A percentile compares a stretch with the other conserved stretches of the same genome.
Evolutionary conservation across 2,113 vertebrate genomes (phyloP).

Genomic region (Penelope pileata): DNA sequence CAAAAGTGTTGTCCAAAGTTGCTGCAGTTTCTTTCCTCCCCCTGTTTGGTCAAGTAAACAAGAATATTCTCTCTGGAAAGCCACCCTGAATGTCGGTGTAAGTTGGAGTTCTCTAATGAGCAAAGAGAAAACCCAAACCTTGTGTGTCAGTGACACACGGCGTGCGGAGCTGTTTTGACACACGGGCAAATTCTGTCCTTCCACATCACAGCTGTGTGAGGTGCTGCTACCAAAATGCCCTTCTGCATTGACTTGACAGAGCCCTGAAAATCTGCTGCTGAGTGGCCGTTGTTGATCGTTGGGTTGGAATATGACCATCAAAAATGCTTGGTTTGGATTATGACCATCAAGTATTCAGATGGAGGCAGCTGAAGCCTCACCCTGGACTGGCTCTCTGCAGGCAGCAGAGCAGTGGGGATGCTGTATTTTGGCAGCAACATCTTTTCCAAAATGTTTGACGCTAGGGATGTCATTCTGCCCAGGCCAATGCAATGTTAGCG

Average conservation of each 20-base stretch:
- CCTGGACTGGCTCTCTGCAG: not conserved
- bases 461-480: not conserved
- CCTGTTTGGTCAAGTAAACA: conserved; percentile 33
- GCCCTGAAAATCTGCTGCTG: not conserved
- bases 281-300: fast-evolving
- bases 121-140: not conserved
- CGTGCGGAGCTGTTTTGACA: not conserved
- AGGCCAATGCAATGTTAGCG: not conserved
- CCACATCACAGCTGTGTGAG: not conserved
- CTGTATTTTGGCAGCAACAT: not conserved
- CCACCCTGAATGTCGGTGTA: not conserved
- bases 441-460: not conserved
- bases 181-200: not conserved
- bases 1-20: conserved; percentile 37
- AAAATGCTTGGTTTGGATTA: not conserved
- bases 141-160: not conserved
- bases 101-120: conserved; percentile 4
- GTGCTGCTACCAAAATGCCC: not conserved
- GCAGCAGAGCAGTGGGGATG: not conserved
- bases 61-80: conserved; percentile 1
- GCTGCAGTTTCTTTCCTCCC: not conserved
- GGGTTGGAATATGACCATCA: not conserved
- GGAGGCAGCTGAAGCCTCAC: not conserved
- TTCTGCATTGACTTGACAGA: not conserved
- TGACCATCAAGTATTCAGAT: not conserved